phyloP scores from a whole-genome alignment of 2,888 invertebrate species.

The Macaria notata region DNA sequence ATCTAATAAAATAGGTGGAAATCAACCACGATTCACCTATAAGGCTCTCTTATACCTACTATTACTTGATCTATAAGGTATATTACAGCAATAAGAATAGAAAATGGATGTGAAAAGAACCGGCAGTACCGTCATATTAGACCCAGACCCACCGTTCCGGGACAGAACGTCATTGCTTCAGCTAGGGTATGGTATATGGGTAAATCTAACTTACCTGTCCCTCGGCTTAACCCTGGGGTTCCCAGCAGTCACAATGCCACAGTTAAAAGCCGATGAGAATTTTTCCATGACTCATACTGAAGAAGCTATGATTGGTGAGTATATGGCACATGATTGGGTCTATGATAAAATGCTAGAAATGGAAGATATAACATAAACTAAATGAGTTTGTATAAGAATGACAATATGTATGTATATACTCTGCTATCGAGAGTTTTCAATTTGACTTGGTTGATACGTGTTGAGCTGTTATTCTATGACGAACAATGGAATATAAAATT shows the following conservation, averaged over 20 bases:
- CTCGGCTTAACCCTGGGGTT: conserved; percentile 84
- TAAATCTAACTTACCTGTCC: conserved; percentile 80
- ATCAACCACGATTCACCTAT: too few species aligned
- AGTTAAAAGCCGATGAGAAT: conserved; percentile 58
- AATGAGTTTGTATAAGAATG: too few species aligned
- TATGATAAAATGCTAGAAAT: too few species aligned
- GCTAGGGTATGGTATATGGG: conserved; percentile 56
- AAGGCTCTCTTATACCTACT: too few species aligned
- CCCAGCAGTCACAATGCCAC: conserved; percentile 82
- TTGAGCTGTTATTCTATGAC: too few species aligned
- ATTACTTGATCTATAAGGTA: too few species aligned
- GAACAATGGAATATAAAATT: too few species aligned
- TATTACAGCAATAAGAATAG: background rate
- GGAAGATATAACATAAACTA: too few species aligned
- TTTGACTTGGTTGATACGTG: too few species aligned
- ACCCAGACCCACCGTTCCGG: conserved; percentile 52
- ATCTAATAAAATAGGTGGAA: too few species aligned
- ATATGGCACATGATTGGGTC: background rate
- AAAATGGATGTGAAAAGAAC: background rate
- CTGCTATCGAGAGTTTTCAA: too few species aligned
- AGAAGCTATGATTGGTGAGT: conserved; percentile 84
- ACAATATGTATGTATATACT: too few species aligned
- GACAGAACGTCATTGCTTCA: conserved; percentile 54
- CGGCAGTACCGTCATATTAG: background rate
- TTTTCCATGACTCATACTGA: conserved; percentile 68